Conservation (phyloP, 2,888 invertebrate genomes). For the Spilarctia lutea region DNA sequence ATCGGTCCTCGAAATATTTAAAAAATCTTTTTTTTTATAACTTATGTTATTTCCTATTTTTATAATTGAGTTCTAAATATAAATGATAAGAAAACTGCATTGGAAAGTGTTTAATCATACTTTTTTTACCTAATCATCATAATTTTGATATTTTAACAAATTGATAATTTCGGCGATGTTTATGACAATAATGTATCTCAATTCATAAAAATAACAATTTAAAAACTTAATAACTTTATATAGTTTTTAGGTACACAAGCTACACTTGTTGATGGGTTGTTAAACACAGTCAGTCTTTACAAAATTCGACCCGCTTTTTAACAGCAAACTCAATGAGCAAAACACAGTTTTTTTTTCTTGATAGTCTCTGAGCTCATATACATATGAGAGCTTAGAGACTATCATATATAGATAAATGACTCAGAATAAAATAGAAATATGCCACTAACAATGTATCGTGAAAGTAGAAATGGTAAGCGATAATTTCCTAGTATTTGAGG, state of each 20-base stretch:
- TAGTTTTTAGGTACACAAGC: too few relatives aligned
- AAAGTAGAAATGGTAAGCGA: constrained; percentile 65
- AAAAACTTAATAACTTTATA: too few relatives aligned
- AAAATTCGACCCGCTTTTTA: not conserved
- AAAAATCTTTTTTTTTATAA: not conserved
- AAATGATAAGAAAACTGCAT: too few relatives aligned
- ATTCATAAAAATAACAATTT: too few relatives aligned
- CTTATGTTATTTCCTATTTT: not conserved
- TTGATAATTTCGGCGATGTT: too few relatives aligned
- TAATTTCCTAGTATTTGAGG: constrained; percentile 57
- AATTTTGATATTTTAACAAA: too few relatives aligned
- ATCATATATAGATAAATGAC: not conserved
- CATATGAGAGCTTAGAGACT: too few relatives aligned
- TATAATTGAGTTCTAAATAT: too few relatives aligned
- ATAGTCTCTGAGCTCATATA: not conserved
- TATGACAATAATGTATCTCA: too few relatives aligned
- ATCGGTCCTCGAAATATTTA: not conserved
- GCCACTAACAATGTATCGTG: constrained; percentile 52
- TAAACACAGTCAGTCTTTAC: not conserved
- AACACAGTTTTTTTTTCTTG: not conserved
- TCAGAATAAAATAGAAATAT: not conserved
- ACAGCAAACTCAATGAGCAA: not conserved
- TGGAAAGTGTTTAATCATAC: too few relatives aligned
- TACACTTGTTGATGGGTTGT: too few relatives aligned
- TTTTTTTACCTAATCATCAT: too few relatives aligned